Conservation (phyloP, 1,140 invertebrate genomes). For the Drosophila serrata region DNA sequence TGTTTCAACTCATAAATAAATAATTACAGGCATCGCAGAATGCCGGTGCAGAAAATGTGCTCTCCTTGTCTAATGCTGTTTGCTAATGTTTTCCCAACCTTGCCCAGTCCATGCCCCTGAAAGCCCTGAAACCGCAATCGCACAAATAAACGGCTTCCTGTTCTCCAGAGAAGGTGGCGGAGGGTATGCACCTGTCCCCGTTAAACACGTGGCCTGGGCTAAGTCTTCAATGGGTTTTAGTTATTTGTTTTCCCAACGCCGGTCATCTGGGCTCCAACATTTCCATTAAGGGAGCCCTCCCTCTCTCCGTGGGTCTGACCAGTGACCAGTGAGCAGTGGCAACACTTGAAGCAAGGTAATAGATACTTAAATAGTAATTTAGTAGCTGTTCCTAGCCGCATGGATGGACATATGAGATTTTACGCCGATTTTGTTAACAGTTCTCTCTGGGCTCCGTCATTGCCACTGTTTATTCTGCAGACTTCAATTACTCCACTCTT, state of each 20-base stretch:
- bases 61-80: conserved; percentile 54
- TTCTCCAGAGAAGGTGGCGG: conserved; percentile 11
- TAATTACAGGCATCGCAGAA: conserved; percentile 77
- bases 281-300: conserved; percentile 55
- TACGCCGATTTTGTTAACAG: conserved; percentile 71
- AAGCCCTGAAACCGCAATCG: conserved; percentile 12
- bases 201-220: conserved; percentile 10
- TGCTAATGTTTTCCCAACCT: conserved; percentile 63
- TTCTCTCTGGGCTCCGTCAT: background rate
- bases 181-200: conserved; percentile 35
- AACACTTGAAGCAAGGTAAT: conserved; percentile 76
- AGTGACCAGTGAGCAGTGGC: conserved; percentile 30
- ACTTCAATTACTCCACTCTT: conserved; percentile 67
- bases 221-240: conserved; percentile 38
- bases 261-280: conserved; percentile 36
- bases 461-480: conserved; percentile 19
- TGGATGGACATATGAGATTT: conserved; percentile 81
- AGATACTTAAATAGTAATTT: conserved; percentile 81
- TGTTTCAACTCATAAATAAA: conserved; percentile 84
- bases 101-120: conserved; percentile 6
- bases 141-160: conserved; percentile 27
- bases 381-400: conserved; percentile 78
- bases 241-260: conserved; percentile 69
- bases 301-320: background rate
- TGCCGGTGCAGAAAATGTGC: conserved; percentile 59